phyloP scores from a whole-genome alignment of 2,888 invertebrate genomes.

The Diplolepis rosae region DNA sequence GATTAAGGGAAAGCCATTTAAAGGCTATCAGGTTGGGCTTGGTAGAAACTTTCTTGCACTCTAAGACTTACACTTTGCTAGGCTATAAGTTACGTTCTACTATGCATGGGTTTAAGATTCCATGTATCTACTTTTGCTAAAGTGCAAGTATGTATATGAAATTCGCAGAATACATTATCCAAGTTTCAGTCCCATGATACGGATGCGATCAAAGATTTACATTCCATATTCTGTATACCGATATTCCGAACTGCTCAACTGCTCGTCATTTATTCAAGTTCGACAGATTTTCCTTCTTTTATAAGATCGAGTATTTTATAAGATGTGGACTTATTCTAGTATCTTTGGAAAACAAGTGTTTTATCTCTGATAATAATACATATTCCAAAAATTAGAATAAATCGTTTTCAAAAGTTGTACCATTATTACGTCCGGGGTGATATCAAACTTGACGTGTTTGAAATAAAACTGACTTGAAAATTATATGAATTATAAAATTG shows the following conservation, averaged over 20 bases:
- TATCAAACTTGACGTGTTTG: no score
- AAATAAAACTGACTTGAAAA: no score
- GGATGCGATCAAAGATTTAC: constrained; percentile 19
- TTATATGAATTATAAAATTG: no score
- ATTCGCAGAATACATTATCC: background rate
- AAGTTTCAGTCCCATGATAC: constrained; percentile 7
- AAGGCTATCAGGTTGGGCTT: background rate
- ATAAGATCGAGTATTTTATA: background rate
- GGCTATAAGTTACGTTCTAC: background rate
- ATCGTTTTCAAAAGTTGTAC: no score
- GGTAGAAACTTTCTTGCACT: background rate
- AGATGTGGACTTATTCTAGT: background rate
- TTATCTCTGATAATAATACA: no score
- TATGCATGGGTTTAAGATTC: background rate
- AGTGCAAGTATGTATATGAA: background rate
- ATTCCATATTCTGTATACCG: constrained; percentile 10
- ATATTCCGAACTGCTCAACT: constrained; percentile 14
- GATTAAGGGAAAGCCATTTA: background rate
- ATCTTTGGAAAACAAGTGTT: no score
- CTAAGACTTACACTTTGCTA: background rate
- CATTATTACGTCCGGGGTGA: no score
- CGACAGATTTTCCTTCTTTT: constrained; percentile 3
- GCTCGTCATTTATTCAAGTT: constrained; percentile 12
- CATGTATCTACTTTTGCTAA: background rate
- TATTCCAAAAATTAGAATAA: no score